phyloP scores from a whole-genome alignment of 2,113 vertebrate genomes.

The Pithys albifrons region DNA sequence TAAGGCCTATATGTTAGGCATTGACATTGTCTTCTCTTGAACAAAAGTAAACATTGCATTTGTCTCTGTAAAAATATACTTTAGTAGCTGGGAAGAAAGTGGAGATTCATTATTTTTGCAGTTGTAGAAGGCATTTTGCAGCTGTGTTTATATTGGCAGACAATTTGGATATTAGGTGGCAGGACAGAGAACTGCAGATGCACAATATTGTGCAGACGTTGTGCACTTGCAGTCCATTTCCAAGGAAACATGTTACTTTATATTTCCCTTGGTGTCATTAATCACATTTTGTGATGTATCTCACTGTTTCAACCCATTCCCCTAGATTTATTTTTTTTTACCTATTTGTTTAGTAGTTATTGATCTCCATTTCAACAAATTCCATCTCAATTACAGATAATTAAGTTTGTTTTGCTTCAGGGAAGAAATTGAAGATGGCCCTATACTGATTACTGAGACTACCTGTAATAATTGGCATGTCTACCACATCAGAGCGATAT shows the following conservation, averaged over 20 bases:
- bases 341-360: slow-evolving; percentile 45
- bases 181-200: slow-evolving; percentile 71
- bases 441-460: neutral
- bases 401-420: slow-evolving; percentile 5
- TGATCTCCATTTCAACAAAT: slow-evolving; percentile 56
- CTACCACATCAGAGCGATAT: neutral
- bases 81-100: slow-evolving; percentile 60
- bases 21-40: neutral
- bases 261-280: slow-evolving; percentile 74
- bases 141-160: slow-evolving; percentile 84
- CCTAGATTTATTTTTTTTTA: slow-evolving; percentile 61
- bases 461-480: slow-evolving; percentile 3
- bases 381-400: slow-evolving; percentile 9
- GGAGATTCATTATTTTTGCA: slow-evolving; percentile 74
- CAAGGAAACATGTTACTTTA: slow-evolving; percentile 71
- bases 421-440: slow-evolving; percentile 3
- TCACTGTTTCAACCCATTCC: slow-evolving; percentile 61
- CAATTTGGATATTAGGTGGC: slow-evolving; percentile 78
- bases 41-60: slow-evolving; percentile 39
- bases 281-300: slow-evolving; percentile 71
- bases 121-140: slow-evolving; percentile 78
- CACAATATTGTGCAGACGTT: slow-evolving; percentile 75
- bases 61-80: slow-evolving; percentile 55
- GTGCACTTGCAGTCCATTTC: slow-evolving; percentile 62
- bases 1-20: neutral